Conservation (phyloP, 2,797 vertebrate species). For the Psittacula echo region DNA sequence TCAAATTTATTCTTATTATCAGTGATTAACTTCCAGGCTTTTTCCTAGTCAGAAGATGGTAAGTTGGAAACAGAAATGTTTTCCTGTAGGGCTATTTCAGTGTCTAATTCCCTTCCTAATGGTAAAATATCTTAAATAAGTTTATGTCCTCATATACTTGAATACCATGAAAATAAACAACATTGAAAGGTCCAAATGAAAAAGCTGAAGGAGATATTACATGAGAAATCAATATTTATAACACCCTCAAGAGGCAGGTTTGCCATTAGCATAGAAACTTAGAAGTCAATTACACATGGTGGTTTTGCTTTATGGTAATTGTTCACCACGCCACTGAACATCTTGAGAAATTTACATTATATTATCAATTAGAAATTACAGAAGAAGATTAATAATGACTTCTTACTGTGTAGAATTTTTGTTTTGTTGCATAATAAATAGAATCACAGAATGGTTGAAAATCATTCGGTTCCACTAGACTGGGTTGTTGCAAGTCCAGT, state of each 20-base stretch:
- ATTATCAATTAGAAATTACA: slow-evolving; percentile 10
- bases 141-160: background rate
- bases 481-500: background rate
- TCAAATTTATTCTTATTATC: background rate
- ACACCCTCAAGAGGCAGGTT: background rate
- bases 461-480: background rate
- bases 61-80: background rate
- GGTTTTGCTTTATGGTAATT: background rate
- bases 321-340: background rate
- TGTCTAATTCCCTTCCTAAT: background rate
- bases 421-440: background rate
- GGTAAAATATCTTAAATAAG: background rate
- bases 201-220: background rate
- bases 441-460: background rate
- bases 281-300: background rate
- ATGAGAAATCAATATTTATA: slow-evolving; percentile 3
- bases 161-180: background rate
- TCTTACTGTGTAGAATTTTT: background rate
- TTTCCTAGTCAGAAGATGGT: background rate
- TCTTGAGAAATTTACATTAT: background rate
- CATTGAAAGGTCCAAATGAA: background rate
- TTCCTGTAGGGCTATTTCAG: background rate
- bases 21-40: background rate
- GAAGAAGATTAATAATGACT: background rate
- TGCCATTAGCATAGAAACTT: background rate